Evolutionary conservation across 1,140 invertebrate species (phyloP), one percentile per base, ranked within the genome.

Genomic region (Maconellicoccus hirsutus): DNA sequence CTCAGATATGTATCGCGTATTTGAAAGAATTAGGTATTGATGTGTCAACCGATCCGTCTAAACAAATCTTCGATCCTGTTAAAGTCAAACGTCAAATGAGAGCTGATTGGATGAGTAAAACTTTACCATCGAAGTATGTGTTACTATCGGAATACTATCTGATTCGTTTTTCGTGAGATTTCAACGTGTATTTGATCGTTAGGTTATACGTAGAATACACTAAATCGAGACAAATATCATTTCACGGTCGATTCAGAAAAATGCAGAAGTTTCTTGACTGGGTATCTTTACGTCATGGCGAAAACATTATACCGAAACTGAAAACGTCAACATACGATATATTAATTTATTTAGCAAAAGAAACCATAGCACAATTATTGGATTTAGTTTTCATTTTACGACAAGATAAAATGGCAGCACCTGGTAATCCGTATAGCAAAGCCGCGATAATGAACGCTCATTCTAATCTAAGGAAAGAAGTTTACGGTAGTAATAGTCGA

Each of bases 321-420:
- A 71, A 21, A 69, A 59, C 7, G 21, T 72, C 38, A 71, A 73
- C 33, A 39, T 72, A 73, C 39, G 82, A 82, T 70, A 80, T 87
- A 61, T 76, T 87, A 59, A 81, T 83, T 70, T 87, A 87, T 77
- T 78, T 88, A 21, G 85, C 86, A 0, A 86, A 87, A 76, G 87
- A 88, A 79, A 86, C 84, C 7, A 83, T 88, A 4, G 86, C 86
- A 10, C 83, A 86, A 78, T 83, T 88, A 71, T 80, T 87, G 71
- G 87, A 88, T 78, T 77, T 87, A 27, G 81, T 84, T 19, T 78
- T 87, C n/a, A 74, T 87, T 70, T 84, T 87, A 0, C 81, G 85
- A 72, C 83, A 84, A 74, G 85, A 87, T 75, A 79, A 80, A 73
- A 80, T 78, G 71, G 82, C 82, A 73, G 77, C 78, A 26, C 75